Evolutionary conservation across 1,140 invertebrate genomes (phyloP), one percentile per base, ranked within the genome.

Genomic region (Eriocheir sinensis): DNA sequence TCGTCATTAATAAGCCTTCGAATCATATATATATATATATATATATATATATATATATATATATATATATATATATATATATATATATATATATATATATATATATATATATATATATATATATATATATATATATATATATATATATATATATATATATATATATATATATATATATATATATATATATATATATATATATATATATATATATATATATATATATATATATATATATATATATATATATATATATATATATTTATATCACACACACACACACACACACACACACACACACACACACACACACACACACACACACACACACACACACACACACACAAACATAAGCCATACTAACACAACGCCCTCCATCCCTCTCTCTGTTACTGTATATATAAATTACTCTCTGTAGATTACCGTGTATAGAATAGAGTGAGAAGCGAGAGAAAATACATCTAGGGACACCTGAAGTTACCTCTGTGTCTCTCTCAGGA

Each of bases 141-240:
- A 83, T 83, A 27, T 27, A 83, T 27, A 36, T 83, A 36, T 83
- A 36, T 83, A 83, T 83, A 83, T 83, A 83, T 83, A 83, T 83
- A 83, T 83, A 83, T 83, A 27, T 83, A 83, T 83, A 83, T 83
- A 83, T 8, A 8, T 8, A 83, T 83, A 83, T 83, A 83, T 83
- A 83, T 83, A 83, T 83, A 83, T 83, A 81, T 83, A 83, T 83
- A 83, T 83, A 83, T 83, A 83, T 83, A 83, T 83, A 32, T 83
- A 27, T 83, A 83, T 83, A 83, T 83, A 83, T 83, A 83, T 83
- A 83, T 83, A 36, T 83, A 32, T 83, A 83, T 81, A 83, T 83
- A 83, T 83, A 83, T 83, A 83, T 83, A 83, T 8, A 8, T 8
- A 83, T 83, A 83, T 83, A 83, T 83, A 83, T 83, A 83, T 83